Conservation (phyloP, 1,140 invertebrate species). For the Procambarus clarkii region DNA sequence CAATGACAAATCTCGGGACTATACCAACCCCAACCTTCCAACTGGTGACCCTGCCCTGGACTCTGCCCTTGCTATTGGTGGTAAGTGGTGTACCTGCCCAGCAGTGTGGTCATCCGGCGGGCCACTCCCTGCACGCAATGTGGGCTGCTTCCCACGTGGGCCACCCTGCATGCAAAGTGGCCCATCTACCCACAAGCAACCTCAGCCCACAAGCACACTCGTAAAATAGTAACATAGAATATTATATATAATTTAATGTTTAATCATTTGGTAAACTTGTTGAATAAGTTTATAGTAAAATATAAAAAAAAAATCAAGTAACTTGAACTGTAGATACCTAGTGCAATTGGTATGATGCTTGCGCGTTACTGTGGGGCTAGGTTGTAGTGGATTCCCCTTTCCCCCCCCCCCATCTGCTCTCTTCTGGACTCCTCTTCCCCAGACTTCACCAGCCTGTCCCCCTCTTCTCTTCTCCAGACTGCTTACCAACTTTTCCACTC, state of each 20-base stretch:
- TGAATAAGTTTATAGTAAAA: not conserved
- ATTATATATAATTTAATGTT: slow-evolving; percentile 7
- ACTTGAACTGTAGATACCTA: slow-evolving; percentile 16
- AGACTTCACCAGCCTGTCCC: slow-evolving; percentile 68
- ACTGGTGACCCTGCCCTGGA: slow-evolving; percentile 89
- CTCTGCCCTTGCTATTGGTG: slow-evolving; percentile 79
- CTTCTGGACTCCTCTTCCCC: slow-evolving; percentile 69
- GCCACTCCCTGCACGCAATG: slow-evolving; percentile 64
- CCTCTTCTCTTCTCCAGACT: slow-evolving; percentile 68
- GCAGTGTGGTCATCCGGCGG: slow-evolving; percentile 50
- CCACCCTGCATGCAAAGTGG: slow-evolving; percentile 68
- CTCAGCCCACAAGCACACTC: slow-evolving; percentile 60
- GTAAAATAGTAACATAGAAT: slow-evolving; percentile 21
- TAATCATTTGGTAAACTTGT: not conserved
- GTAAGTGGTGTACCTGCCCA: slow-evolving; percentile 70
- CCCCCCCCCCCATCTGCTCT: slow-evolving; percentile 65
- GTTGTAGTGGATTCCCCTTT: slow-evolving; percentile 48
- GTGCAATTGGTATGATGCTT: slow-evolving; percentile 46
- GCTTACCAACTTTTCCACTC: slow-evolving; percentile 68
- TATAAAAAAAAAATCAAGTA: not conserved
- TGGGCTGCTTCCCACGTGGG: slow-evolving; percentile 65
- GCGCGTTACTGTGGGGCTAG: slow-evolving; percentile 58
- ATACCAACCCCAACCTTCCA: slow-evolving; percentile 97
- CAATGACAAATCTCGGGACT: slow-evolving; percentile 99
- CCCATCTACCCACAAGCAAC: slow-evolving; percentile 59